A percentile compares a stretch with the other conserved stretches of the same genome.
These are phyloP conservation scores for Laterallus jamaicensis DNA, from an alignment of 2,113 vertebrate species.

Conservation along the genomic window DNA sequence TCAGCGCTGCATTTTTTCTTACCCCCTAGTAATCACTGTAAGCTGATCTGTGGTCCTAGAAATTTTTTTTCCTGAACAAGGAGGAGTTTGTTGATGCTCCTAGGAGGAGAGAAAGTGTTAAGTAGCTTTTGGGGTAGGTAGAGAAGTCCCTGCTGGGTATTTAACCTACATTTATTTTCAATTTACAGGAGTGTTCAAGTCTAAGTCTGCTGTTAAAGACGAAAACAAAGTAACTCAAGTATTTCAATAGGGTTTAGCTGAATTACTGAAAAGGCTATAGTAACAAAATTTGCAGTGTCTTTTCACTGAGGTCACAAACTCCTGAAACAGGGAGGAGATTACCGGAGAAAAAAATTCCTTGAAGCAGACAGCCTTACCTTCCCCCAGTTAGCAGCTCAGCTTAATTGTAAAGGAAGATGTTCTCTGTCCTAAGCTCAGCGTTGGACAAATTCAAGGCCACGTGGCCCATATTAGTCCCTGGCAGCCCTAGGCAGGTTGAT, in stretches of 20 bases:
- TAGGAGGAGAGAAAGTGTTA: neutral
- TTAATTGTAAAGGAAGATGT: neutral
- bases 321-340: neutral
- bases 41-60: neutral
- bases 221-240: neutral
- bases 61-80: neutral
- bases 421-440: neutral
- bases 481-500: conserved; percentile 29
- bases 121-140: neutral
- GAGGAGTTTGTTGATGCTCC: neutral
- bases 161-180: conserved; percentile 43
- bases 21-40: neutral
- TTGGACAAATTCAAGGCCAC: neutral
- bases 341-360: neutral
- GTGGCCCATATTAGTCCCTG: neutral
- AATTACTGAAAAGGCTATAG: neutral
- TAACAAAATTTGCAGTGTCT: neutral
- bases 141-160: conserved; percentile 21
- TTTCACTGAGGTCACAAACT: neutral
- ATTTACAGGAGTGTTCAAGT: neutral
- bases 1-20: neutral
- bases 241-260: neutral
- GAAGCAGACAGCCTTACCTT: neutral
- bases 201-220: neutral
- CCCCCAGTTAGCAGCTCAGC: neutral